Evolutionary conservation across 53 echinoderm and acorn worm species (phyloP).

Genomic region (Echinarachnius parma): DNA sequence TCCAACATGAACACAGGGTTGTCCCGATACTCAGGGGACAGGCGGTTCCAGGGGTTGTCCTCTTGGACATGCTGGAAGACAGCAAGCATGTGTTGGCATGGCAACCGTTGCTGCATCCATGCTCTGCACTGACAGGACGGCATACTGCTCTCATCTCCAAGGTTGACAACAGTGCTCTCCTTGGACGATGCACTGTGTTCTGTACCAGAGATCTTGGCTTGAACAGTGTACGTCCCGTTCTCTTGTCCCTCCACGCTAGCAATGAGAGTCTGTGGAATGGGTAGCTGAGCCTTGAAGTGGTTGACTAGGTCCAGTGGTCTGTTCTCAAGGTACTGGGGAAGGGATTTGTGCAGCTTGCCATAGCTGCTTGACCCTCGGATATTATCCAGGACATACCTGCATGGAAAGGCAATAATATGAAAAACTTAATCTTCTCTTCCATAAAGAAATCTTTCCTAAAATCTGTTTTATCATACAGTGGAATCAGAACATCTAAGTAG

Average conservation of each 20-base stretch:
- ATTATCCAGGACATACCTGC: slow-evolving; percentile 26
- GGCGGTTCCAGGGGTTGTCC: slow-evolving; percentile 28
- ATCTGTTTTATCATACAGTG: no score
- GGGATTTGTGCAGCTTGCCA: slow-evolving; percentile 21
- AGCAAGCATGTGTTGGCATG: slow-evolving; percentile 39
- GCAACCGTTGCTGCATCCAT: slow-evolving; percentile 29
- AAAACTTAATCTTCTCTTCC: no score
- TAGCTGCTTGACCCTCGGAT: slow-evolving; percentile 32
- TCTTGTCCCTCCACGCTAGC: slow-evolving; percentile 21
- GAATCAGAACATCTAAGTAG: no score
- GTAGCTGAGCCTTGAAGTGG: slow-evolving; percentile 20
- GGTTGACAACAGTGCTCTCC: neutral
- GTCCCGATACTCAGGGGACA: slow-evolving; percentile 10
- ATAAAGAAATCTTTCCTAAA: no score
- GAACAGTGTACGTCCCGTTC: slow-evolving; percentile 29
- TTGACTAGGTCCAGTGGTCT: slow-evolving; percentile 21
- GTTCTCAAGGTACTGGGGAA: slow-evolving; percentile 21
- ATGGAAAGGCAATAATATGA: neutral
- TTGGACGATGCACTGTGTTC: no score
- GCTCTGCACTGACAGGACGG: slow-evolving; percentile 27
- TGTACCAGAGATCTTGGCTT: no score
- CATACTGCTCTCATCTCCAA: slow-evolving; percentile 5
- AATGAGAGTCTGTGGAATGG: slow-evolving; percentile 2
- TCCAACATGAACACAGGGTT: slow-evolving; percentile 26
- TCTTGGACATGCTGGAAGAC: slow-evolving; percentile 21